A percentile compares a stretch with the other conserved stretches of the same genome.
Conservation (phyloP, 2,797 vertebrate species). For the Alca torda region DNA sequence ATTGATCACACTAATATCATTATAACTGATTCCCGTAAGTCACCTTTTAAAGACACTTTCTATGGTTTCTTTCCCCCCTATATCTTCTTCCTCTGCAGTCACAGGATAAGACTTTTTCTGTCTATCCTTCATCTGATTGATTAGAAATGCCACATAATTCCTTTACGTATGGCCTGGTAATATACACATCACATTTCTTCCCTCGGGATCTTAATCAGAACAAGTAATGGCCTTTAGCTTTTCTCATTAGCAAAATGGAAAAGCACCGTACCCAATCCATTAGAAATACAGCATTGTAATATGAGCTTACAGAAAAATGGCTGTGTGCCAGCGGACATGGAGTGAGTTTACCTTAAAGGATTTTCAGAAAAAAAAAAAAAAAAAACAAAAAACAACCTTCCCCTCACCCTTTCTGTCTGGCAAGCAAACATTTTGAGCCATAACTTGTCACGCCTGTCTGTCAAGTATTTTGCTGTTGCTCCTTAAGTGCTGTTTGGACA, state of each 20-base stretch:
- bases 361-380: conserved; percentile 8
- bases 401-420: conserved; percentile 13
- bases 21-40: conserved; percentile 58
- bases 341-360: conserved; percentile 50
- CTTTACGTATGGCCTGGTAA: conserved; percentile 61
- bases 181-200: conserved; percentile 67
- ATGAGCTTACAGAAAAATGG: conserved; percentile 79
- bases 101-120: conserved; percentile 32
- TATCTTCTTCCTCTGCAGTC: conserved; percentile 18
- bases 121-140: conserved; percentile 34
- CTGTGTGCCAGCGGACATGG: conserved; percentile 20
- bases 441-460: conserved; percentile 32
- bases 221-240: conserved; percentile 85
- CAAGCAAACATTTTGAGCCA: conserved; percentile 18
- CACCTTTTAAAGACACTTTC: conserved; percentile 65
- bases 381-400: neutral
- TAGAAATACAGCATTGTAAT: conserved; percentile 80
- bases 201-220: conserved; percentile 80
- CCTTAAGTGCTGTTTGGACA: conserved; percentile 57
- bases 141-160: conserved; percentile 51
- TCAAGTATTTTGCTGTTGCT: conserved; percentile 35
- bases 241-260: conserved; percentile 87
- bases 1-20: conserved; percentile 64
- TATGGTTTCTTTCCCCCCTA: neutral
- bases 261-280: conserved; percentile 83